Evolutionary conservation across 2,888 invertebrate species (phyloP).

Genomic region (Prosopocoilus inquinatus): DNA sequence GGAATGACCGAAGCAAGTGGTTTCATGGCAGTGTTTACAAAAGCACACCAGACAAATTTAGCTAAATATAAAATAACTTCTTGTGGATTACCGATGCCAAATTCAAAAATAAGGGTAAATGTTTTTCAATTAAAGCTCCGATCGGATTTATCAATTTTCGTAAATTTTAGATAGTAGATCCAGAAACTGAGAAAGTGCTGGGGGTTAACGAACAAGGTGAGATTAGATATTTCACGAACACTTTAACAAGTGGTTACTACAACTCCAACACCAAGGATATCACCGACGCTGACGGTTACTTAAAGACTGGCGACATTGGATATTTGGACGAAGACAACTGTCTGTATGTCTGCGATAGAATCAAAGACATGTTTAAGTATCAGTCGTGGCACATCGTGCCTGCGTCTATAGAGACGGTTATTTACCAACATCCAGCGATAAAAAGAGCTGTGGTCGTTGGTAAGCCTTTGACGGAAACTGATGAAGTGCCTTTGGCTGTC

Average conservation of each 20-base stretch:
- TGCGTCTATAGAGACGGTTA: conserved; percentile 31
- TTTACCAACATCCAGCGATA: conserved; percentile 35
- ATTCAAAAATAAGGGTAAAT: neutral
- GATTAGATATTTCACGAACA: conserved; percentile 47
- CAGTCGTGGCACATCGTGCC: conserved; percentile 39
- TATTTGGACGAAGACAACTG: conserved; percentile 37
- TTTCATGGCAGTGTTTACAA: conserved; percentile 27
- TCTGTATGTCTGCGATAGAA: conserved; percentile 35
- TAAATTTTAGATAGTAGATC: conserved; percentile 23
- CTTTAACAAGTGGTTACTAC: conserved; percentile 26
- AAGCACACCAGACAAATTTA: neutral
- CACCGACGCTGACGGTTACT: conserved; percentile 35
- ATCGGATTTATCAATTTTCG: conserved; percentile 3
- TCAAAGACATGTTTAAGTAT: conserved; percentile 40
- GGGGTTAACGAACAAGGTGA: conserved; percentile 52
- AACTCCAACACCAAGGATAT: conserved; percentile 15
- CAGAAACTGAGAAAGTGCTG: conserved; percentile 47
- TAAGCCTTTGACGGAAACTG: conserved; percentile 28
- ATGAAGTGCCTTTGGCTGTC: conserved; percentile 24
- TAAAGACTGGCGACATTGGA: conserved; percentile 38
- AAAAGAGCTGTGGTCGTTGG: conserved; percentile 36
- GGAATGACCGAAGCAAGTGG: conserved; percentile 50
- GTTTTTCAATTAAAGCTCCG: neutral
- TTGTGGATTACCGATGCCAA: conserved; percentile 15
- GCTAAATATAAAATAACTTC: conserved; percentile 10